Base-by-base conservation (phyloP, 1,140 invertebrate genomes). In the Maconellicoccus hirsutus region DNA sequence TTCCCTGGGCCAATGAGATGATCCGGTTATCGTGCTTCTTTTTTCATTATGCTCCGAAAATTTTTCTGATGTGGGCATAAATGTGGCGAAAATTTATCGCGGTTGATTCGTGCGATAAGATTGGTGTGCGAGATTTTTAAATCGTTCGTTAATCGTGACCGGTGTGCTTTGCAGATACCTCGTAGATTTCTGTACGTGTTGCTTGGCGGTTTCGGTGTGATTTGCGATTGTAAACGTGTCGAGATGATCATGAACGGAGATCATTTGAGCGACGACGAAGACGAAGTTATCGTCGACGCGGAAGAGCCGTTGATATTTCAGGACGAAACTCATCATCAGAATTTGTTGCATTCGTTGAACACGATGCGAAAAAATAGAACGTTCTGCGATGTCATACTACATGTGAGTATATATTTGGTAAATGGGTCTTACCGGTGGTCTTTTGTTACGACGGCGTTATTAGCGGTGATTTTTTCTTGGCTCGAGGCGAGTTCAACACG, bases 351-450 rank as follows among this genome's bases (percentile, higher is more conserved):
- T 63, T 82, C 84, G 16, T 81, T 91, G 42, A 88, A 90, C 79
- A 87, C 84, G 80, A 86, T 92, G 83, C 81, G 88, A 70, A 87
- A 89, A 78, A 89, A 88, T 76, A 83, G 83, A 70, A 86, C 89
- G 75, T 89, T 91, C 79, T 92, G 88, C 80, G 90, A 92, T 80
- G 87, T 89, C 71, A 84, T 88, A 75, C 82, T 92, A 74, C 86
- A 89, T 78, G 88, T 90, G 77, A 84, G 83, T 82, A 76, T 26
- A 21, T 71, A 52, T 52, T 52, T 52, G 42, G 42, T 16, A 16
- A 52, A 3, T 19, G 29, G 29, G 42, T 19, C 42, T 14, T 14
- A 2, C n/a, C 42, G 42, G 42, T 19, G 42, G 42, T 6, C 33
- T 38, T 38, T 7, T 38, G 33, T 38, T 38, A 38, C n/a, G 42